phyloP scores from a whole-genome alignment of 2,888 invertebrate genomes.

The Eupithecia exiguata region DNA sequence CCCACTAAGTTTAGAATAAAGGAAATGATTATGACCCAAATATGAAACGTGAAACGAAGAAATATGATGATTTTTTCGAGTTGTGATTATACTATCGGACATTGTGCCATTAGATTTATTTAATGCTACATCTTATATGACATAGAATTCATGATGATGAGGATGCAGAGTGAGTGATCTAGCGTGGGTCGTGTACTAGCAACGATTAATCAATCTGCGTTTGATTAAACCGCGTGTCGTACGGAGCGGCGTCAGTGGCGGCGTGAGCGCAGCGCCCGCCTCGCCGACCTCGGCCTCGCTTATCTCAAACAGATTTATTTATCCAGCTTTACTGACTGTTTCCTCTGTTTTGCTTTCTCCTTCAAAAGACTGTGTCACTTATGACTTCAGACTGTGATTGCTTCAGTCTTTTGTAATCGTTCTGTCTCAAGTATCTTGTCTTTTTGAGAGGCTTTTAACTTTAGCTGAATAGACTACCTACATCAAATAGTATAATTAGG shows the following conservation, averaged over 20 bases:
- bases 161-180: constrained; percentile 4
- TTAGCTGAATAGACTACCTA: neutral
- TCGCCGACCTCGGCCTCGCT: constrained; percentile 67
- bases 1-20: neutral
- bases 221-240: constrained; percentile 33
- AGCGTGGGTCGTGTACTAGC: constrained; percentile 29
- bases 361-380: constrained; percentile 42
- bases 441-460: neutral
- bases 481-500: neutral
- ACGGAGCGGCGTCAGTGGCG: constrained; percentile 45
- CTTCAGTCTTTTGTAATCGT: neutral
- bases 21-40: too few relatives aligned
- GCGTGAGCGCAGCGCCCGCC: constrained; percentile 45
- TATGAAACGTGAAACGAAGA: neutral
- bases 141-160: neutral
- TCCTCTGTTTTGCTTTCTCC: constrained; percentile 17
- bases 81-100: neutral
- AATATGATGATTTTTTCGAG: neutral
- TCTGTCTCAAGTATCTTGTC: neutral
- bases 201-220: constrained; percentile 48
- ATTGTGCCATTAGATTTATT: neutral
- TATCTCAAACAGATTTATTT: constrained; percentile 64
- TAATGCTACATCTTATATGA: neutral
- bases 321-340: constrained; percentile 50
- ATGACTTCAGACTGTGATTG: constrained; percentile 8